Base-by-base conservation (phyloP, 2,113 vertebrate genomes). In the Aleadryas rufinucha region DNA sequence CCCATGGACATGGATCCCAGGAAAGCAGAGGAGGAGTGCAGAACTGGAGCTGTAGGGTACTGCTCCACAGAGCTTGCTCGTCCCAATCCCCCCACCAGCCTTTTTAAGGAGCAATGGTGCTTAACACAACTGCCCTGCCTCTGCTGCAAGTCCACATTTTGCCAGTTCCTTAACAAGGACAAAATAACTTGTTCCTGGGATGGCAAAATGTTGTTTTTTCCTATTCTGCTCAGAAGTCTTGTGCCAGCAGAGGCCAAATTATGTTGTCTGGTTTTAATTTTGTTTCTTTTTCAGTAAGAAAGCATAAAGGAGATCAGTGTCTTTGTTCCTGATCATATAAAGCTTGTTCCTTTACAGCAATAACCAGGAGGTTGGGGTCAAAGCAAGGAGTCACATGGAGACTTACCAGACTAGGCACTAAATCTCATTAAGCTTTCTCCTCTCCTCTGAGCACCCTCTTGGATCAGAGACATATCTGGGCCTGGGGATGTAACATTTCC, bases 1-100 rank as follows among this genome's bases (percentile, higher is more conserved):
- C n/a, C 27, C 66, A 2, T 1, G 57, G 44, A 24, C 15, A 3
- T 1, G 10, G 39, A 22, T 26, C 54, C 57, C 13, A 9, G 20
- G 10, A 30, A 33, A 24, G 33, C 11, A 71, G 22, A 33, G 0
- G 1, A 64, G 39, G 2, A 8, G 3, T 39, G 49, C 52, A 53
- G 50, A 87, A 3, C 60, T 21, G 70, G 26, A 47, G 75, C 79
- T 5, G 5, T 3, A 10, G 41, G 22, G 31, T 1, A 2, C 47
- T 41, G 22, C 63, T 69, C 72, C 31, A 54, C 50, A 87, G 44
- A 72, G 49, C 44, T 91, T 77, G 5, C 44, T 19, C 24, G 17
- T 3, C 63, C 21, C 61, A 60, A 1, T 7, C 27, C 6, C 13
- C 20, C 21, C 42, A 20, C 22, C 15, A 5, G 1, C 2, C 42